Evolutionary conservation across 2,888 invertebrate genomes (phyloP), one percentile per base, ranked within the genome.

Genomic region (Drosophila anceps): DNA sequence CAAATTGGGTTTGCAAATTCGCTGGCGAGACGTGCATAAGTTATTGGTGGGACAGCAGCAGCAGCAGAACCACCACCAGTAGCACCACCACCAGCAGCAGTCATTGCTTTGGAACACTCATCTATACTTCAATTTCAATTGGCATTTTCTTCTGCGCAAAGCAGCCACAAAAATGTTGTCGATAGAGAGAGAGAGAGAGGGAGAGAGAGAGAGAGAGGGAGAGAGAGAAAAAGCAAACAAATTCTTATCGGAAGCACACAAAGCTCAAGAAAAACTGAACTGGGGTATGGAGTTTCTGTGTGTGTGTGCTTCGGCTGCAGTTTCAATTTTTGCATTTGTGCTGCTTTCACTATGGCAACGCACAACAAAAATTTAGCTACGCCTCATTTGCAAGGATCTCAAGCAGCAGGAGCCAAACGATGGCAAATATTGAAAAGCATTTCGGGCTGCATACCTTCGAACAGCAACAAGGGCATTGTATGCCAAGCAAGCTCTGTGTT

Each of bases 121-220:
- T 76, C 85, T 81, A 58, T 77, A 86, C 86, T 86, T 88, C 81
- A 88, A 83, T 77, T 85, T 77, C 85, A 85, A 90, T 86, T 90
- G 90, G 81, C 86, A 90, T 85, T 89, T 89, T 78, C 44, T 70
- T 59, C 44, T 70, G 76, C 64, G 74, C 74, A 73, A 76, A 72
- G 85, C 82, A 82, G 71, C 76, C 88, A 79, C 81, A 88, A 83
- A 86, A 81, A 86, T 84, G 81, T 81, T 63, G 48, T 74, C 29
- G n/a, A 53, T 37, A 6, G 35, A 3, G 24, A 29, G 79, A 73
- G 72, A n/a, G 46, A 27, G 43, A 7, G 13, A 24, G 46, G 8
- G 46, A 4, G 15, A 4, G 24, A 4, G 44, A 2, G 24, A 27
- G 7, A 5, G 41, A 6, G 24, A 27, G 4, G 4, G 41, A 6